A percentile compares a stretch with the other conserved stretches of the same genome.
Evolutionary conservation across 2,888 invertebrate species (phyloP).

Genomic region (Amblyteles armatorius): DNA sequence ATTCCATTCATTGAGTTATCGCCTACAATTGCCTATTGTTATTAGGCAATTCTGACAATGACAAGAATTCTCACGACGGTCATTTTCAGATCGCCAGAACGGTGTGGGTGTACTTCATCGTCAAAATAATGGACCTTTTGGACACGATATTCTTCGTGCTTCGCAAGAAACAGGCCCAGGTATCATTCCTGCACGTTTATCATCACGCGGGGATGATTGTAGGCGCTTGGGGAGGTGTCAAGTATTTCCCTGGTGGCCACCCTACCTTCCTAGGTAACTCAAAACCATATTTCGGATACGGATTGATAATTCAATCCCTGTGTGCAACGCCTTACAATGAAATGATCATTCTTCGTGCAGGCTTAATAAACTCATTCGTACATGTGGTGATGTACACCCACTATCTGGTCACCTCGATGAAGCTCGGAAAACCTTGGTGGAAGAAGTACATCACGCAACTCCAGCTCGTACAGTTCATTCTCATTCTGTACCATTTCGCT

Average conservation of each 20-base stretch:
- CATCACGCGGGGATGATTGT: slow-evolving; percentile 94
- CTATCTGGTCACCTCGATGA: slow-evolving; percentile 89
- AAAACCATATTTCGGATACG: neutral
- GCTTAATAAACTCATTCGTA: slow-evolving; percentile 90
- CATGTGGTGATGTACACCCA: slow-evolving; percentile 94
- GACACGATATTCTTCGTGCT: slow-evolving; percentile 95
- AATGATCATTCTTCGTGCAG: slow-evolving; percentile 82
- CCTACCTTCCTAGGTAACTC: slow-evolving; percentile 78
- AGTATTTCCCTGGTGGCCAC: slow-evolving; percentile 87
- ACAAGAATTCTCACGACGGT: neutral
- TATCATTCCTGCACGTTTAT: slow-evolving; percentile 94
- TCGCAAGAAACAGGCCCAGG: slow-evolving; percentile 92
- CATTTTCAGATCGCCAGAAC: slow-evolving; percentile 84
- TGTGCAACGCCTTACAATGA: neutral
- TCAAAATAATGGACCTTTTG: slow-evolving; percentile 90
- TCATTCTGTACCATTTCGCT: slow-evolving; percentile 86
- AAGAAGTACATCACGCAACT: slow-evolving; percentile 94
- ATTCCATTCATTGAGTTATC: neutral
- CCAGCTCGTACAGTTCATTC: slow-evolving; percentile 91
- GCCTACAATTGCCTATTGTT: no score
- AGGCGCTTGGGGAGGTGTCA: slow-evolving; percentile 87
- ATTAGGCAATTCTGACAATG: neutral
- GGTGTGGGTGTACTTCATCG: slow-evolving; percentile 89
- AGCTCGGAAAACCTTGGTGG: slow-evolving; percentile 89
- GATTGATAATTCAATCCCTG: neutral